Conservation (phyloP, 2,888 invertebrate genomes). For the Agonopterix alstromeriana region DNA sequence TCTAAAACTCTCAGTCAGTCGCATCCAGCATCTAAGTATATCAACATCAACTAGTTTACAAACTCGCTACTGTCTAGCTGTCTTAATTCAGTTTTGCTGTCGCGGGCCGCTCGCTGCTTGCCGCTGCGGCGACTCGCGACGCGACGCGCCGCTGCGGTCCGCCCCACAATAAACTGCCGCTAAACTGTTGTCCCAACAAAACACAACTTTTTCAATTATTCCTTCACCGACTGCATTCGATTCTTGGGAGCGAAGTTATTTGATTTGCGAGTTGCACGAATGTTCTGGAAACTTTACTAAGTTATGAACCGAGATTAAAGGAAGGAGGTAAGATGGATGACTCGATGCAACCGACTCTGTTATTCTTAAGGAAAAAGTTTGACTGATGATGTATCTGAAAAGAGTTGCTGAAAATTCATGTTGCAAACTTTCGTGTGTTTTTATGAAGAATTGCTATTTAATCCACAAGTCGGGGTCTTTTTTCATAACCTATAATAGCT, state of each 20-base stretch:
- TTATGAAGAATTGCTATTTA: too few species aligned
- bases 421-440: too few species aligned
- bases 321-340: slow-evolving; percentile 11
- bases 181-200: slow-evolving; percentile 40
- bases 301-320: slow-evolving; percentile 21
- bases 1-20: slow-evolving; percentile 3
- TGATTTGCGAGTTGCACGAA: slow-evolving; percentile 36
- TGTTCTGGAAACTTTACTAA: slow-evolving; percentile 8
- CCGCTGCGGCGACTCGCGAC: slow-evolving; percentile 26
- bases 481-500: too few species aligned
- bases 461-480: too few species aligned
- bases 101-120: slow-evolving; percentile 19
- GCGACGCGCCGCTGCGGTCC: background rate
- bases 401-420: background rate
- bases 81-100: slow-evolving; percentile 53
- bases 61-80: slow-evolving; percentile 41
- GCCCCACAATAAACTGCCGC: slow-evolving; percentile 27
- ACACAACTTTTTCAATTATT: slow-evolving; percentile 51
- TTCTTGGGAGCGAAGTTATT: slow-evolving; percentile 34
- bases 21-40: slow-evolving; percentile 21
- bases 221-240: slow-evolving; percentile 38
- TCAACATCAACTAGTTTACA: slow-evolving; percentile 29
- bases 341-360: too few species aligned
- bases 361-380: background rate
- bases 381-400: background rate